A percentile compares a stretch with the other conserved stretches of the same genome.
phyloP scores from a whole-genome alignment of 2,888 invertebrate genomes.

The Thalpophila matura region DNA sequence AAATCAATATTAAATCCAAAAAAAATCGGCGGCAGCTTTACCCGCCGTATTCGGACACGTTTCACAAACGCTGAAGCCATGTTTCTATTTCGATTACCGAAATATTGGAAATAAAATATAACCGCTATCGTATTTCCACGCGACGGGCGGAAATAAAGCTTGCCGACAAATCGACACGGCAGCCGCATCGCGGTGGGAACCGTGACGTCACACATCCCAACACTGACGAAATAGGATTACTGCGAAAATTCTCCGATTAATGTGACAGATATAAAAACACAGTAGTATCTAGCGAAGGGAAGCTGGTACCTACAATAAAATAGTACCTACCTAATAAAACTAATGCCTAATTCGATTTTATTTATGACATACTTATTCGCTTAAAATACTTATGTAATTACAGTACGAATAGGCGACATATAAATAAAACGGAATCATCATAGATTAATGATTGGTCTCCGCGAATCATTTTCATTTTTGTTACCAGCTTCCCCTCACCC shows the following conservation, averaged over 20 bases:
- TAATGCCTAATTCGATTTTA: too few species aligned
- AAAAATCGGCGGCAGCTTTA: conserved; percentile 53
- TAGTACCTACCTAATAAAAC: too few species aligned
- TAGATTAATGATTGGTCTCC: too few species aligned
- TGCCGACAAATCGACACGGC: conserved; percentile 72
- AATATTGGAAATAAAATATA: conserved; percentile 84
- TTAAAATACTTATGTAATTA: too few species aligned
- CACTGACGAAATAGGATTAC: conserved; percentile 36
- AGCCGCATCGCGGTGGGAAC: conserved; percentile 54
- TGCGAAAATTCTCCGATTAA: conserved; percentile 4
- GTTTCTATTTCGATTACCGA: conserved; percentile 84
- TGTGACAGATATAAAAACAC: too few species aligned
- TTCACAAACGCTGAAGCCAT: conserved; percentile 70
- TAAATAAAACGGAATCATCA: too few species aligned
- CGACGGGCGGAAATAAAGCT: conserved; percentile 89
- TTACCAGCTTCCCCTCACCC: too few species aligned
- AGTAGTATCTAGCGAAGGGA: too few species aligned
- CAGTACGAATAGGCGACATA: too few species aligned
- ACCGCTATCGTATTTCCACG: conserved; percentile 85
- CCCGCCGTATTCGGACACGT: conserved; percentile 63
- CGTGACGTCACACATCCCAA: conserved; percentile 36
- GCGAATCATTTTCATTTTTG: too few species aligned
- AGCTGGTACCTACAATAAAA: too few species aligned
- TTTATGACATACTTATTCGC: too few species aligned
- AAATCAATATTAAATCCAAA: conserved; percentile 53